These are phyloP conservation scores for Belgica antarctica DNA, from an alignment of 2,888 invertebrate species.

Conservation along the genomic window DNA sequence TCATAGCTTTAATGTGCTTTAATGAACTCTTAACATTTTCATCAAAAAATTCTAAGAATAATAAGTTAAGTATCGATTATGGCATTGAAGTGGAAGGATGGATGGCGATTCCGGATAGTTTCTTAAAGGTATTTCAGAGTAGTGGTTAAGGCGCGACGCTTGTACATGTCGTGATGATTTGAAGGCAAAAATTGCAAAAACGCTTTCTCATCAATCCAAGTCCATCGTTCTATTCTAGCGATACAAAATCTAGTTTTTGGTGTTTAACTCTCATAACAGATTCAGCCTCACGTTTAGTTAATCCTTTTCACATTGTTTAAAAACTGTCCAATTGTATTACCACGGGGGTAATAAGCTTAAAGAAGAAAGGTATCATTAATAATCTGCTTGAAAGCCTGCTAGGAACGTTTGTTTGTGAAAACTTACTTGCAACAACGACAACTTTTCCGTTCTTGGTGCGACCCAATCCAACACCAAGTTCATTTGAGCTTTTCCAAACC, in stretches of 20 bases:
- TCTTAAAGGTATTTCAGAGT: background rate
- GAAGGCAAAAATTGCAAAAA: background rate
- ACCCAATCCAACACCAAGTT: conserved; percentile 70
- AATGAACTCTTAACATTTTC: too few relatives aligned
- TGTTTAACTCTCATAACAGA: background rate
- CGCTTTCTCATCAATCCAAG: background rate
- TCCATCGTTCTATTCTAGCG: background rate
- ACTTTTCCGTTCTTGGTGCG: conserved; percentile 72
- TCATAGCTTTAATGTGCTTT: too few relatives aligned
- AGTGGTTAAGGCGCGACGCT: background rate
- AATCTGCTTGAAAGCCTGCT: too few relatives aligned
- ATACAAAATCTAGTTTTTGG: conserved; percentile 13
- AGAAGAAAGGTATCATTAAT: conserved; percentile 44
- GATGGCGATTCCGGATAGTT: too few relatives aligned
- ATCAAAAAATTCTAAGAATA: too few relatives aligned
- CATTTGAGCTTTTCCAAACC: conserved; percentile 67
- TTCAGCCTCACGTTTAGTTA: conserved; percentile 13
- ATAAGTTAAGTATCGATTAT: too few relatives aligned
- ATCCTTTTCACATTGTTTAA: conserved; percentile 47
- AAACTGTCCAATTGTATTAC: conserved; percentile 49
- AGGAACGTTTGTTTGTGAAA: background rate
- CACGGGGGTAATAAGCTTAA: conserved; percentile 48
- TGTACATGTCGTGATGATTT: background rate
- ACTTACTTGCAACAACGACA: conserved; percentile 63
- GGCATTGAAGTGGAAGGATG: too few relatives aligned